Conservation (phyloP, 1,140 invertebrate species). For the Pristionchus pacificus region DNA sequence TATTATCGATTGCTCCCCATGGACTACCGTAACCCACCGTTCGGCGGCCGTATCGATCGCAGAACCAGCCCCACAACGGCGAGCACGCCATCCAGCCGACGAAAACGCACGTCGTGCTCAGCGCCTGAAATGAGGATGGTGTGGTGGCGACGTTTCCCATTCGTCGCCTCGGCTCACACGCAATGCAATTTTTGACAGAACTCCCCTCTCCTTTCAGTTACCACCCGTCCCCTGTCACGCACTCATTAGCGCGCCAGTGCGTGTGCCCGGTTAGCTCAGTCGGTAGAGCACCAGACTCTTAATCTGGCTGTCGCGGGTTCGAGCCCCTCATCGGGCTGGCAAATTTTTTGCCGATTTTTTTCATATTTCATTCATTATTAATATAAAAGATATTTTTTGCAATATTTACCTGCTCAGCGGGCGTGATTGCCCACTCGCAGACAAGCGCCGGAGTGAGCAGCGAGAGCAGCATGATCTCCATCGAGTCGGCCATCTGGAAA, state of each 20-base stretch:
- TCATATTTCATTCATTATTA: background rate
- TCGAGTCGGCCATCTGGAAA: conserved; percentile 94
- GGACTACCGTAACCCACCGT: conserved; percentile 68
- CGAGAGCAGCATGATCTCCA: conserved; percentile 95
- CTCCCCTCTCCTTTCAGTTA: background rate
- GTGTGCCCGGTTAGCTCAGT: conserved; percentile 49
- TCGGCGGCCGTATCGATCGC: conserved; percentile 86
- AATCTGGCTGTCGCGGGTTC: conserved; percentile 57
- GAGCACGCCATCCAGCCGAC: conserved; percentile 93
- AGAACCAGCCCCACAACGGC: conserved; percentile 88
- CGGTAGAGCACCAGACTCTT: conserved; percentile 58
- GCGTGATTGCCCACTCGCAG: conserved; percentile 84
- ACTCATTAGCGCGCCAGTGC: background rate
- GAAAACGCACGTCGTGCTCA: conserved; percentile 79
- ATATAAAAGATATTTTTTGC: background rate
- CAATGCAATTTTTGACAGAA: background rate
- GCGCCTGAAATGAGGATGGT: conserved; percentile 71
- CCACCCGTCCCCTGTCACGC: background rate
- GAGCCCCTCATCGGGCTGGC: conserved; percentile 55
- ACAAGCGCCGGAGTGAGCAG: conserved; percentile 85
- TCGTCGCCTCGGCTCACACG: no score
- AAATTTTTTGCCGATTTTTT: background rate
- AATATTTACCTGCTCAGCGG: conserved; percentile 60
- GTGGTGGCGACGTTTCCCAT: no score
- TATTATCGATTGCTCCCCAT: background rate